These are phyloP conservation scores for Meleagris gallopavo DNA, from an alignment of 2,113 vertebrate species.

Conservation along the genomic window DNA sequence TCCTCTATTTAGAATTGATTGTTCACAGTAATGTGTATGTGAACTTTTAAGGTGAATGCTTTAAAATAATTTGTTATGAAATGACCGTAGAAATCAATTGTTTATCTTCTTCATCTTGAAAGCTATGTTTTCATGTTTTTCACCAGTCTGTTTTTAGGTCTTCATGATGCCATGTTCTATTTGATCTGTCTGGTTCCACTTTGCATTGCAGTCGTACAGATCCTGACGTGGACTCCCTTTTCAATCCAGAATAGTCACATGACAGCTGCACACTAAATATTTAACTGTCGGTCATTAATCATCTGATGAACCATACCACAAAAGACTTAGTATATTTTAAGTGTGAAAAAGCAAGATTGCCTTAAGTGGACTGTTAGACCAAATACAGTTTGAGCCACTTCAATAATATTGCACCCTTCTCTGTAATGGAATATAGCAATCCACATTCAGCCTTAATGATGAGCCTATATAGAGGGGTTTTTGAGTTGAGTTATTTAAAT, in stretches of 20 bases:
- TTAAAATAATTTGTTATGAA: not conserved
- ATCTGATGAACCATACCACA: conserved; percentile 56
- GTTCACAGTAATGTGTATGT: not conserved
- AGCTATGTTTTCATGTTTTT: conserved; percentile 15
- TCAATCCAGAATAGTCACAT: conserved; percentile 87
- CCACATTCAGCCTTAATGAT: not conserved
- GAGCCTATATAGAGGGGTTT: not conserved
- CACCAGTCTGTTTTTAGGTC: conserved; percentile 77
- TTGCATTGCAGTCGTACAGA: conserved; percentile 79
- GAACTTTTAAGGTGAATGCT: not conserved
- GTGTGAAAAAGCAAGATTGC: not conserved
- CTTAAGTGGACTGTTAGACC: not conserved
- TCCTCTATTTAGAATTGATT: not conserved
- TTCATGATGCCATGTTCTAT: conserved; percentile 86
- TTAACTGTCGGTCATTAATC: not conserved
- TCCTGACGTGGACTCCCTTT: conserved; percentile 86
- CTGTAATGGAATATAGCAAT: not conserved
- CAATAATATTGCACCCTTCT: not conserved
- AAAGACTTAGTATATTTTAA: not conserved
- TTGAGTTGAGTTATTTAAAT: not conserved
- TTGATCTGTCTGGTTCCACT: conserved; percentile 88
- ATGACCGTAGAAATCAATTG: not conserved
- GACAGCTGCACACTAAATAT: not conserved
- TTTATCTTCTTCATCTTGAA: not conserved
- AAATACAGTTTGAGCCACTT: conserved; percentile 11